Evolutionary conservation across 2,113 vertebrate genomes (phyloP).

Genomic region (Lagopus leucura): DNA sequence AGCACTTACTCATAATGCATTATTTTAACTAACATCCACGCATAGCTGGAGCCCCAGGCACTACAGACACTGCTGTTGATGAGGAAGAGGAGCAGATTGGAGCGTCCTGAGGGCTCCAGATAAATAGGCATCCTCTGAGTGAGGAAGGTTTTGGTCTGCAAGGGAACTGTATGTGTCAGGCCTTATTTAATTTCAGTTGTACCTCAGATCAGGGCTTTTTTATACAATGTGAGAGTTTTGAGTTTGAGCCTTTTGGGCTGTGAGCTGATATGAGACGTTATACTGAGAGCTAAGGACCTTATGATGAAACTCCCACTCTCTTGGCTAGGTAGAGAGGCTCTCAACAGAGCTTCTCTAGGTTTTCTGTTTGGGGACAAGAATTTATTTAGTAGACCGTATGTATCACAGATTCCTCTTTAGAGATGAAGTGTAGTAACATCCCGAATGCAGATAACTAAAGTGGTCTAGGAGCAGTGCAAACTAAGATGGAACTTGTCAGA

Average conservation of each 20-base stretch:
- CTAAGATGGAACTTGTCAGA: neutral
- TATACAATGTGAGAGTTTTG: neutral
- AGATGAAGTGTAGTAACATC: neutral
- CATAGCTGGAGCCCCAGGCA: neutral
- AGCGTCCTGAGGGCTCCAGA: neutral
- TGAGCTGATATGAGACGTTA: neutral
- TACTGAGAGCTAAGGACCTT: neutral
- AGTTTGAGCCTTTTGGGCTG: neutral
- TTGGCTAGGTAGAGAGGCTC: neutral
- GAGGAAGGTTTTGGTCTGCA: neutral
- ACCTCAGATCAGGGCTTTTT: neutral
- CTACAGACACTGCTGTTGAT: neutral
- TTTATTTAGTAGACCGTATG: neutral
- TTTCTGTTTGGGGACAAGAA: neutral
- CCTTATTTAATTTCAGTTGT: neutral
- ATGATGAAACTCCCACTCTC: neutral
- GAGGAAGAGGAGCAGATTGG: neutral
- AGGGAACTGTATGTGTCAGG: neutral
- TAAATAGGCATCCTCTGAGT: neutral
- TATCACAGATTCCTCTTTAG: neutral
- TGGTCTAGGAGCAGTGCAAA: neutral
- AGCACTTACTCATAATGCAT: neutral
- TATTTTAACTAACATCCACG: neutral
- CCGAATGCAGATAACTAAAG: neutral
- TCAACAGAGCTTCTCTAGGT: neutral